Evolutionary conservation across 2,888 invertebrate genomes (phyloP).

Genomic region (Drosophila macrospina): DNA sequence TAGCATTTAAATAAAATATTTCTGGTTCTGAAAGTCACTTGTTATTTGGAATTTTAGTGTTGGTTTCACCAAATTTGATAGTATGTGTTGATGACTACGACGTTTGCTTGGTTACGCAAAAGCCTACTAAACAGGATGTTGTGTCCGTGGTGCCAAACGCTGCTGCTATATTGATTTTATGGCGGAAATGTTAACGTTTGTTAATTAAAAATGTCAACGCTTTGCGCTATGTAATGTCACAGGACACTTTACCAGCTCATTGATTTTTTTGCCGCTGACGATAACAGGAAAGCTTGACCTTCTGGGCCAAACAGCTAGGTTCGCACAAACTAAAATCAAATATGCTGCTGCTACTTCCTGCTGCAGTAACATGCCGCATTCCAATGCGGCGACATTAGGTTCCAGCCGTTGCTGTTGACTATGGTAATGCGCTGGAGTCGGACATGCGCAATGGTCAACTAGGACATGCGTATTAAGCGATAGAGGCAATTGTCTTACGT

Average conservation of each 20-base stretch:
- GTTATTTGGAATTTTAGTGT: slow-evolving; percentile 22
- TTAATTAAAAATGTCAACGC: slow-evolving; percentile 36
- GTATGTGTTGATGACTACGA: slow-evolving; percentile 6
- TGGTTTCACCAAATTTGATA: slow-evolving; percentile 9
- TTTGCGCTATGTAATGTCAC: slow-evolving; percentile 11
- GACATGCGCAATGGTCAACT: slow-evolving; percentile 39
- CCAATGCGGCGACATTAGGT: slow-evolving; percentile 50
- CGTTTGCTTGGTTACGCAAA: slow-evolving; percentile 63
- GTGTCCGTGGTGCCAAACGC: slow-evolving; percentile 3
- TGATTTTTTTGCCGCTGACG: slow-evolving; percentile 61
- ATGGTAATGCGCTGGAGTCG: slow-evolving; percentile 27
- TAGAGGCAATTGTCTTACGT: slow-evolving; percentile 2
- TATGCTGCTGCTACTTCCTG: slow-evolving; percentile 18
- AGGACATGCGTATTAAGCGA: slow-evolving; percentile 16
- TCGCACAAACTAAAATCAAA: slow-evolving; percentile 23
- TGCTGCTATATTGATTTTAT: slow-evolving; percentile 58
- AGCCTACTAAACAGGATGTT: slow-evolving; percentile 50
- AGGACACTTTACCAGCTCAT: slow-evolving; percentile 41
- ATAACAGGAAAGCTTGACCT: slow-evolving; percentile 53
- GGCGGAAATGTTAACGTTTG: slow-evolving; percentile 31
- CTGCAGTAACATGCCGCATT: slow-evolving; percentile 63
- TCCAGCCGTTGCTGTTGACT: slow-evolving; percentile 51
- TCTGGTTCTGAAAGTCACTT: slow-evolving; percentile 19
- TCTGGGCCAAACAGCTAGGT: slow-evolving; percentile 38
- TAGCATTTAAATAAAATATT: slow-evolving; percentile 42